phyloP scores from a whole-genome alignment of 2,113 vertebrate species.

The Gasterosteus aculeatus region DNA sequence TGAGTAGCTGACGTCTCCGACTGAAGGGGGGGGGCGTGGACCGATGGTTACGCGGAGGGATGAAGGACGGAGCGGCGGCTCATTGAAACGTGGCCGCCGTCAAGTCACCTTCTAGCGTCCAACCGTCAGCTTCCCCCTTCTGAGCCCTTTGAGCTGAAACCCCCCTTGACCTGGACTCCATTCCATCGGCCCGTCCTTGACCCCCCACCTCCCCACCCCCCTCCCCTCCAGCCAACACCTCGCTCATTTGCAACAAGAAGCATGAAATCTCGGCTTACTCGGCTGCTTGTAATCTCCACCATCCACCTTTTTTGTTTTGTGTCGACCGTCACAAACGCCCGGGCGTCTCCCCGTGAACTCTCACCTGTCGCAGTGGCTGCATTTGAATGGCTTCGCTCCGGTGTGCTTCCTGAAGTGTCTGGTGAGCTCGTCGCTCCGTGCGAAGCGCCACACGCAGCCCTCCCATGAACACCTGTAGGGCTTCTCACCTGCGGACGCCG shows the following conservation, averaged over 20 bases:
- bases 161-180: too few species aligned
- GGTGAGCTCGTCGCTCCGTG: conserved; percentile 96
- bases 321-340: background rate
- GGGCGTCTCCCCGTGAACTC: background rate
- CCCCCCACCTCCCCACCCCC: too few species aligned
- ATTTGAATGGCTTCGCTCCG: conserved; percentile 99
- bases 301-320: background rate
- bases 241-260: too few species aligned
- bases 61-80: too few species aligned
- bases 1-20: too few species aligned
- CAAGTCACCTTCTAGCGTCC: too few species aligned
- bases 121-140: too few species aligned
- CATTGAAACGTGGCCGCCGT: too few species aligned
- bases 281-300: background rate
- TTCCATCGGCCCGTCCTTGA: too few species aligned
- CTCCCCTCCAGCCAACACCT: background rate
- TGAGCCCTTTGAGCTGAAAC: too few species aligned
- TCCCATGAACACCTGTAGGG: conserved; percentile 99
- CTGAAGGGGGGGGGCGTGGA: too few species aligned
- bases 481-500: conserved; percentile 90
- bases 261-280: background rate
- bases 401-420: conserved; percentile 99
- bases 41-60: too few species aligned
- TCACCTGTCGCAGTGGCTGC: conserved; percentile 98
- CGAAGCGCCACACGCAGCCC: conserved; percentile 98